Percentiles rank a stretch among this genome's conserved stretches.
phyloP scores from a whole-genome alignment of 2,888 invertebrate species.

The Ormyrus pomaceus region DNA sequence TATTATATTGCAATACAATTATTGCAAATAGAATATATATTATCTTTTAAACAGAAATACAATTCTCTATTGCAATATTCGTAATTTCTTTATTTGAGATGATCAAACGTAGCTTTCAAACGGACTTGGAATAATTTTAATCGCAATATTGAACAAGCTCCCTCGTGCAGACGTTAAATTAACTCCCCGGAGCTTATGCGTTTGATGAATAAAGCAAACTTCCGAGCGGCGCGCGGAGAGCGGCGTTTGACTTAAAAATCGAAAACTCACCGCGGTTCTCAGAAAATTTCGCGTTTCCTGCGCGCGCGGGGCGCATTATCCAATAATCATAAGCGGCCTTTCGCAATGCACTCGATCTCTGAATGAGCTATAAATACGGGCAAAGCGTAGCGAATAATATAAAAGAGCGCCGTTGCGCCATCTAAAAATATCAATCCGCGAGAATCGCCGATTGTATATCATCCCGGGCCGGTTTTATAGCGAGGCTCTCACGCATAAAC shows the following conservation, averaged over 20 bases:
- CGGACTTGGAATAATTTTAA: no score
- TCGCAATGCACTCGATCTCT: not conserved
- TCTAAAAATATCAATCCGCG: constrained; percentile 10
- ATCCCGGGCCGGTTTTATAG: constrained; percentile 15
- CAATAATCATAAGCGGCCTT: not conserved
- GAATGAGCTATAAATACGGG: constrained; percentile 36
- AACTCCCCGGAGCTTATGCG: constrained; percentile 13
- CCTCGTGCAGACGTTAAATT: constrained; percentile 36
- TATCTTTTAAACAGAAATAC: no score
- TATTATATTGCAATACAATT: no score
- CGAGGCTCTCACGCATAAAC: not conserved
- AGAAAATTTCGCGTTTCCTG: constrained; percentile 52
- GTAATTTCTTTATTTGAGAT: no score
- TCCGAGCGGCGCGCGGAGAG: not conserved
- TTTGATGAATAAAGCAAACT: constrained; percentile 45
- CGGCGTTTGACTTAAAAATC: constrained; percentile 21
- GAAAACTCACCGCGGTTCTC: constrained; percentile 29
- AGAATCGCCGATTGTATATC: constrained; percentile 35
- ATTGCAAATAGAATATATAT: no score
- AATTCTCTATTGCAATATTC: no score
- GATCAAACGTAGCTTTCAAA: no score
- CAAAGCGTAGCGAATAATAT: not conserved
- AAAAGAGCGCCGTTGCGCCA: not conserved
- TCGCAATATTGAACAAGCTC: constrained; percentile 10
- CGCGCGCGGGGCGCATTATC: constrained; percentile 17